These are phyloP conservation scores for Torymus tubicola DNA, from an alignment of 2,888 invertebrate species.

Conservation along the genomic window DNA sequence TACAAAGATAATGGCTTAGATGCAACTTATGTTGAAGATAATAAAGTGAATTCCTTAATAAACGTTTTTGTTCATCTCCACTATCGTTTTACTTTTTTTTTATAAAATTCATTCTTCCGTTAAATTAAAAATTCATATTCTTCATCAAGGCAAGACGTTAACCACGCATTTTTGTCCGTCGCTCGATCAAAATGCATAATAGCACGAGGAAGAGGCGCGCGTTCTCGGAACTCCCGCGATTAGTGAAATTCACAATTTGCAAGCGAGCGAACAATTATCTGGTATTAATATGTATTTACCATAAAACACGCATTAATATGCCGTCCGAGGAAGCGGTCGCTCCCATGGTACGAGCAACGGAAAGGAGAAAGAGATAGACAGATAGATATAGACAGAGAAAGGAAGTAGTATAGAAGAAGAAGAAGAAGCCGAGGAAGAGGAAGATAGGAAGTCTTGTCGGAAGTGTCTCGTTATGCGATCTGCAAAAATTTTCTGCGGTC, in stretches of 20 bases:
- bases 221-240: too few relatives aligned
- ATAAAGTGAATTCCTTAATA: too few relatives aligned
- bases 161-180: too few relatives aligned
- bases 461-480: slow-evolving; percentile 41
- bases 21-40: too few relatives aligned
- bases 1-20: too few relatives aligned
- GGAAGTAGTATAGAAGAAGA: neutral
- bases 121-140: too few relatives aligned
- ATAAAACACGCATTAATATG: slow-evolving; percentile 26
- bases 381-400: neutral
- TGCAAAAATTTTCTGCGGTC: slow-evolving; percentile 34
- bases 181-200: too few relatives aligned
- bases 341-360: neutral
- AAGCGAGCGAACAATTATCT: slow-evolving; percentile 23
- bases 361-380: slow-evolving; percentile 15
- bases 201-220: too few relatives aligned
- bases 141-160: too few relatives aligned
- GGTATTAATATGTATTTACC: slow-evolving; percentile 40
- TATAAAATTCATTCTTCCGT: too few relatives aligned
- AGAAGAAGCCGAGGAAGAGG: neutral
- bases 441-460: slow-evolving; percentile 17
- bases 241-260: slow-evolving; percentile 18
- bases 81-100: too few relatives aligned
- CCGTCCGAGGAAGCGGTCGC: neutral
- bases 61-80: too few relatives aligned